These are phyloP conservation scores for Diaphora mendica DNA, from an alignment of 2,888 invertebrate genomes.

Conservation along the genomic window DNA sequence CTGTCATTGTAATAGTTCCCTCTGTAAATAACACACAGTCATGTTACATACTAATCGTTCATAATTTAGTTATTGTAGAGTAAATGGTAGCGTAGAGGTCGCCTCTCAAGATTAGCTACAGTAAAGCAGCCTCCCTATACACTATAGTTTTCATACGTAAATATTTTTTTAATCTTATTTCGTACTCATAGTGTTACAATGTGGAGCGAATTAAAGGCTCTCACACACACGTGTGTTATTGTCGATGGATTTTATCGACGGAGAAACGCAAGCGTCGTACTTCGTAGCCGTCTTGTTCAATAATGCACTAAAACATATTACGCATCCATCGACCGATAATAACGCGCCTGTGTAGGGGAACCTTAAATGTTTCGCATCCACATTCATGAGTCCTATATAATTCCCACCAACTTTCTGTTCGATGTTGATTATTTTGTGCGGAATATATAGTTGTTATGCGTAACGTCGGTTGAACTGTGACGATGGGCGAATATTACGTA, in stretches of 20 bases:
- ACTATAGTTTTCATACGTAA: slow-evolving; percentile 75
- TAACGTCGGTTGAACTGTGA: slow-evolving; percentile 27
- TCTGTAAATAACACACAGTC: slow-evolving; percentile 25
- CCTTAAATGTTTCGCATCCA: slow-evolving; percentile 22
- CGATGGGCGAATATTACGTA: slow-evolving; percentile 48
- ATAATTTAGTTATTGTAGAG: slow-evolving; percentile 29
- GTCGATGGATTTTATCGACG: too few relatives aligned
- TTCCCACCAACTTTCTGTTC: slow-evolving; percentile 52
- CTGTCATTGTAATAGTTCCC: slow-evolving; percentile 7
- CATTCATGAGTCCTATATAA: slow-evolving; percentile 49
- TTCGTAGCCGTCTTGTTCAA: too few relatives aligned
- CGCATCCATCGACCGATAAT: too few relatives aligned
- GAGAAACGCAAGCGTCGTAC: too few relatives aligned
- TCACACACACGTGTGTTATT: too few relatives aligned
- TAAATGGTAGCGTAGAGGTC: slow-evolving; percentile 44
- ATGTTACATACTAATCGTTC: slow-evolving; percentile 28
- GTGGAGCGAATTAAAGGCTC: slow-evolving; percentile 49
- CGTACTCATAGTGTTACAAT: slow-evolving; percentile 68
- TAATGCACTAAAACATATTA: too few relatives aligned
- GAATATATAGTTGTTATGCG: slow-evolving; percentile 19
- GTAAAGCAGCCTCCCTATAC: slow-evolving; percentile 51
- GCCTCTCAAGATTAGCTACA: slow-evolving; percentile 50
- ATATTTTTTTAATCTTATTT: slow-evolving; percentile 71
- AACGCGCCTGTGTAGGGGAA: too few relatives aligned
- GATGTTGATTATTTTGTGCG: slow-evolving; percentile 25